Base-by-base conservation (phyloP, 2,888 invertebrate genomes). In the Drosophila setosimentum region DNA sequence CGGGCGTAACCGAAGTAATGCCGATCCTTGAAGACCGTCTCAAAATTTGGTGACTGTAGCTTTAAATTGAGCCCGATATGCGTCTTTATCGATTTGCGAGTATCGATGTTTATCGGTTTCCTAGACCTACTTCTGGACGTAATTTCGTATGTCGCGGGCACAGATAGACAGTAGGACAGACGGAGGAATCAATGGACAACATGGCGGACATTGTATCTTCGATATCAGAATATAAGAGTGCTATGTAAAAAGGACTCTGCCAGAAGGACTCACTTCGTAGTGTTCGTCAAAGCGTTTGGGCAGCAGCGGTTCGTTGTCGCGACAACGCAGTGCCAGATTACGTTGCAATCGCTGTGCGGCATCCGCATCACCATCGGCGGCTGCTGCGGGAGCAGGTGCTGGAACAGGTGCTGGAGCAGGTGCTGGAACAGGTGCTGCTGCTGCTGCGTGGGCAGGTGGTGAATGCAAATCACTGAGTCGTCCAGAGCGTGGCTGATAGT, bases 251-350 rank as follows among this genome's bases (percentile, higher is more conserved):
- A 45, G 45, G 27, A 45, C 7, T 16, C 7, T 6, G 7, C 7
- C 21, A 21, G 16, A 24, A 16, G 21, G 7, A 54, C 80, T 67
- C 51, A 92, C 92, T 85, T 94, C 94, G 68, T 89, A 91, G 16
- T 92, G 85, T 67, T 93, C 93, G 68, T 93, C 92, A 60, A 93
- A 93, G 33, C 93, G 90, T 64, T 92, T 93, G 54, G 93, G 93
- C 53, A 93, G 71, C 70, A 91, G 76, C 3, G 92, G 91, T 65
- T 93, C 92, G 55, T 93, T 92, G 67, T 93, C 92, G 2, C 93
- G 90, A 62, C 91, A 91, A 33, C 93, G 91, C 21, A 93, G 76
- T 0, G 93, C 93, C 29, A 93, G 79, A 80, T 93, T 93, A 8
- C 93, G 88, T 54, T 93, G 93, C 62, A 93, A 76, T 6, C 93